phyloP scores from a whole-genome alignment of 2,797 vertebrate genomes.

The Scarus forsteni region DNA sequence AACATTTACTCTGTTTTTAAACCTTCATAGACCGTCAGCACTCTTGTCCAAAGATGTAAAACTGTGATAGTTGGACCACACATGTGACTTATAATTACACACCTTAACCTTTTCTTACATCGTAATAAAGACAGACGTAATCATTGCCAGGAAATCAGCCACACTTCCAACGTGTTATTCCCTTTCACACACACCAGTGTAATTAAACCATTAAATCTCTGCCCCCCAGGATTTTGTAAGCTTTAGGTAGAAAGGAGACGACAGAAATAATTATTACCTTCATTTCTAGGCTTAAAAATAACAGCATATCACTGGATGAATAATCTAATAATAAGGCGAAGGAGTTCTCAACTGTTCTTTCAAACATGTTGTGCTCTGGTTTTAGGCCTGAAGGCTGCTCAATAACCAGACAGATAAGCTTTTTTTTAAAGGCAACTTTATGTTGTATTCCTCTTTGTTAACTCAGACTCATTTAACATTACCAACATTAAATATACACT shows the following conservation, averaged over 20 bases:
- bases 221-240: constrained; percentile 74
- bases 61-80: constrained; percentile 59
- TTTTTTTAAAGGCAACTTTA: too few relatives aligned
- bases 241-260: constrained; percentile 61
- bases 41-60: constrained; percentile 34
- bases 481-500: too few relatives aligned
- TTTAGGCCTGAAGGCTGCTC: background rate
- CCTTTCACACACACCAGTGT: constrained; percentile 66
- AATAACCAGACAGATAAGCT: too few relatives aligned
- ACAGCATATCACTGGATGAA: constrained; percentile 65
- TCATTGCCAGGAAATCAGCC: constrained; percentile 71
- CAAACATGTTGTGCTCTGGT: constrained; percentile 10
- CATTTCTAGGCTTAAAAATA: constrained; percentile 58
- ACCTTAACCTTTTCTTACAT: constrained; percentile 51
- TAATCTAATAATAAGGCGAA: constrained; percentile 62
- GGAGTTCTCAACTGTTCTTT: constrained; percentile 32
- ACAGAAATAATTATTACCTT: constrained; percentile 72
- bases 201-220: constrained; percentile 81
- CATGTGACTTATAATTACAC: constrained; percentile 69
- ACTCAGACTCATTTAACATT: too few relatives aligned
- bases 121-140: constrained; percentile 59
- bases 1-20: too few relatives aligned
- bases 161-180: constrained; percentile 55
- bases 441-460: too few relatives aligned
- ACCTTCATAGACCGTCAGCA: constrained; percentile 37